Conservation (phyloP, 2,113 vertebrate species). For the Willisornis vidua region DNA sequence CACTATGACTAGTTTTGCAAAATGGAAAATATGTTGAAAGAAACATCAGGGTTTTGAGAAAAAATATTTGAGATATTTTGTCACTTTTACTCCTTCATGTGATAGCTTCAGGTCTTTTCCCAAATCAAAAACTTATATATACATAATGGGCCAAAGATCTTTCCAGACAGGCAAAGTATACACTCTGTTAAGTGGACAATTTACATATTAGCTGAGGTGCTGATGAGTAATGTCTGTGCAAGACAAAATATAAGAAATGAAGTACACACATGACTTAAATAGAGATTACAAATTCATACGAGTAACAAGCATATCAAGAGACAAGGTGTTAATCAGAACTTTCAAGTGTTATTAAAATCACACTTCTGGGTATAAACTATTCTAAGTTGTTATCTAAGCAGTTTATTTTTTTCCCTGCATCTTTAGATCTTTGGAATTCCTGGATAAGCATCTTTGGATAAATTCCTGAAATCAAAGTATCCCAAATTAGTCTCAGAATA, state of each 20-base stretch:
- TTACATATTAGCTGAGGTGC: not conserved
- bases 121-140: not conserved
- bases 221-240: not conserved
- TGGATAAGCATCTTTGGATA: not conserved
- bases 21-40: not conserved
- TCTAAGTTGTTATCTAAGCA: not conserved
- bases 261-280: not conserved
- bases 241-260: not conserved
- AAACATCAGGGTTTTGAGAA: not conserved
- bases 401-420: not conserved
- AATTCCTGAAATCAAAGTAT: not conserved
- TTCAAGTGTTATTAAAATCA: not conserved
- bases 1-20: not conserved
- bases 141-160: rapidly evolving
- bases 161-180: not conserved
- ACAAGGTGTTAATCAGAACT: not conserved
- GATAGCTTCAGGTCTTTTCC: not conserved
- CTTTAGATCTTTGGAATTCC: not conserved
- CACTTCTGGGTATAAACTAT: not conserved
- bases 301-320: not conserved
- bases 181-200: not conserved
- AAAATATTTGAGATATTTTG: not conserved
- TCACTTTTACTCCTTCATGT: not conserved
- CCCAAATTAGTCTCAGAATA: not conserved
- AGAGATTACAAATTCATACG: not conserved